Base-by-base conservation (phyloP, 2,113 vertebrate genomes). In the Laticauda colubrina region DNA sequence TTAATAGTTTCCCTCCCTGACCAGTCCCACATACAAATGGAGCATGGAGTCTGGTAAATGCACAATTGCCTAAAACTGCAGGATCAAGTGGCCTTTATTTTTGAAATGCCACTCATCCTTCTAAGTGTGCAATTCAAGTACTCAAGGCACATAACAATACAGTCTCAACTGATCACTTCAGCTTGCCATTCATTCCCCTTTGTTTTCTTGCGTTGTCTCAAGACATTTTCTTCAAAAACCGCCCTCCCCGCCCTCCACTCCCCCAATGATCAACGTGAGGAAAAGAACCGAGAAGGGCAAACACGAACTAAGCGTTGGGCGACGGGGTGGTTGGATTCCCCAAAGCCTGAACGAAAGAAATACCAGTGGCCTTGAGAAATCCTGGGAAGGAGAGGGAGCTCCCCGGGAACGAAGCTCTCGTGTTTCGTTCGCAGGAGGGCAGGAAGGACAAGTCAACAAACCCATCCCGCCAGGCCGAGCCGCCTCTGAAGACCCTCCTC, bases 371-470 rank as follows among this genome's bases (percentile, higher is more conserved):
- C 12, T 54, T 92, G 54, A 39, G 64, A 53, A 48, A 5, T 26
- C 45, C 39, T 5, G 10, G n/a, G 26, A 43, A 21, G 21, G 12
- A 26, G 75, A 64, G 85, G 24, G 43, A 61, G 85, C 54, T 59
- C 61, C 69, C 69, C 57, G 43, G 26, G 69, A 48, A 43, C 34
- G 24, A 59, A 93, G 75, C 92, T 20, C 69, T 24, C 15, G 69
- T 61, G 26, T 39, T 90, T 93, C 59, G 45, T 85, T 89, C 34
- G 55, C 45, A 29, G 85, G 59, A 57, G 92, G 2, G 10, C 69
- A 59, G 26, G 39, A 54, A 56, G 39, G 75, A 21, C 86, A 89
- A 86, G 92, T 90, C 61, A 93, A 93, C 75, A 93, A 90, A 12
- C 91, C 23, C 51, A 15, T 7, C 59, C 59, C 51, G 10, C 57